Conservation (phyloP, 2,888 invertebrate genomes). For the Acronicta alni region DNA sequence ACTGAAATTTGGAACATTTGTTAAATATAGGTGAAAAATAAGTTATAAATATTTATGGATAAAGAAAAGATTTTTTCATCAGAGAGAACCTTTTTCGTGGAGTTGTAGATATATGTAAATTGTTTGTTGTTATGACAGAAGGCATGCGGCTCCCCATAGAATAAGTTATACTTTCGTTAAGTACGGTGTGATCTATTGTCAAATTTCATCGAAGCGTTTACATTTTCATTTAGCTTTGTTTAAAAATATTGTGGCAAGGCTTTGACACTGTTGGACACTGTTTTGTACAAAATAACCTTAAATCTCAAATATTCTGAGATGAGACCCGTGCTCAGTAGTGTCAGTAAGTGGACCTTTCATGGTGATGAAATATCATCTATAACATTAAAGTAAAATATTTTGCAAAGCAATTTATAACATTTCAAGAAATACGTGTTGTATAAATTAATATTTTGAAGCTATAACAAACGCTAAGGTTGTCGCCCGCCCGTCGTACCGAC, state of each 20-base stretch:
- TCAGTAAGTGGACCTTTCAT: no score
- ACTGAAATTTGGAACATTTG: conserved; percentile 5
- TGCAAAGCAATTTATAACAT: not conserved
- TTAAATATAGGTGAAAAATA: conserved; percentile 43
- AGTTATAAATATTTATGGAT: no score
- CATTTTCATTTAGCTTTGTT: conserved; percentile 26
- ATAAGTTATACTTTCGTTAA: conserved; percentile 53
- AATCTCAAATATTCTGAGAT: no score
- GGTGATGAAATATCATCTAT: no score
- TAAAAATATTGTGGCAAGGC: conserved; percentile 15
- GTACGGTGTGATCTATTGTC: conserved; percentile 27
- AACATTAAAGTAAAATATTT: not conserved
- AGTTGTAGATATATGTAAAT: conserved; percentile 58
- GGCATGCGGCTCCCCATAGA: conserved; percentile 44
- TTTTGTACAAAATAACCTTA: conserved; percentile 5
- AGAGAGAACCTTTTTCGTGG: conserved; percentile 47
- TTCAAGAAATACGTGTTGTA: conserved; percentile 18
- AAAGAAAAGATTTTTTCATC: conserved; percentile 17
- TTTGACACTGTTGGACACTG: conserved; percentile 3
- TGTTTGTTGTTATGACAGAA: conserved; percentile 59
- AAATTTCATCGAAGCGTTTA: conserved; percentile 30
- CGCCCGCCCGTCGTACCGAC: conserved; percentile 23
- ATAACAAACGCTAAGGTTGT: conserved; percentile 32
- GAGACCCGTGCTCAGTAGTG: no score
- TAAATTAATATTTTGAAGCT: conserved; percentile 30